Base-by-base conservation (phyloP, 2,888 invertebrate genomes). In the Neria commutata region DNA sequence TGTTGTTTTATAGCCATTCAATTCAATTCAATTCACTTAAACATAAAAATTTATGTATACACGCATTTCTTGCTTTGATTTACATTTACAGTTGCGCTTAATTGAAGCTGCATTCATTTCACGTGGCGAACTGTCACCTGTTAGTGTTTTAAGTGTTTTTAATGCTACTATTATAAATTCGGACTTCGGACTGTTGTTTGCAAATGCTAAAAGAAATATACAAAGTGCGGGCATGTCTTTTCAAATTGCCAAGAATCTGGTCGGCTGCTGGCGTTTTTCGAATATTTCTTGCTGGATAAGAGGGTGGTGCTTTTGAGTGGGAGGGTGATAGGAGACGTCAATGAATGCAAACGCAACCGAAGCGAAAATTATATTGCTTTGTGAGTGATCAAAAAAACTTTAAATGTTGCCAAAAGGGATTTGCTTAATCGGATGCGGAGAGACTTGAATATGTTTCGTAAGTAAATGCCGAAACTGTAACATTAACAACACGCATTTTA, bases 391-490 rank as follows among this genome's bases (percentile, higher is more conserved):
- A n/a, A n/a, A n/a, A n/a, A n/a, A n/a, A n/a, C n/a, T n/a, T n/a
- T n/a, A n/a, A n/a, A n/a, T n/a, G n/a, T n/a, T n/a, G n/a, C n/a
- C n/a, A n/a, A n/a, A n/a, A n/a, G n/a, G n/a, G n/a, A n/a, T 60
- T 60, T 59, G 56, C 64, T 53, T 50, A 56, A 33, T 54, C 26
- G 17, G 45, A 29, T 47, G 16, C 24, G 19, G 14, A 53, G 19
- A 49, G 42, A 45, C 25, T 58, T 63, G 33, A 51, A 47, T 34
- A 50, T 40, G 25, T 52, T 54, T 60, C 53, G 59, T 50, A 62
- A 62, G 71, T 64, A 69, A 69, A 72, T 74, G 71, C 72, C n/a
- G n/a, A n/a, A 70, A 73, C 63, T 66, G 71, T 68, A 71, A 68
- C 64, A 65, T 67, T 60, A 63, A 60, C 65, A 67, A 59, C 42